Evolutionary conservation across 1,140 invertebrate genomes (phyloP).

Genomic region (Orussus abietinus): DNA sequence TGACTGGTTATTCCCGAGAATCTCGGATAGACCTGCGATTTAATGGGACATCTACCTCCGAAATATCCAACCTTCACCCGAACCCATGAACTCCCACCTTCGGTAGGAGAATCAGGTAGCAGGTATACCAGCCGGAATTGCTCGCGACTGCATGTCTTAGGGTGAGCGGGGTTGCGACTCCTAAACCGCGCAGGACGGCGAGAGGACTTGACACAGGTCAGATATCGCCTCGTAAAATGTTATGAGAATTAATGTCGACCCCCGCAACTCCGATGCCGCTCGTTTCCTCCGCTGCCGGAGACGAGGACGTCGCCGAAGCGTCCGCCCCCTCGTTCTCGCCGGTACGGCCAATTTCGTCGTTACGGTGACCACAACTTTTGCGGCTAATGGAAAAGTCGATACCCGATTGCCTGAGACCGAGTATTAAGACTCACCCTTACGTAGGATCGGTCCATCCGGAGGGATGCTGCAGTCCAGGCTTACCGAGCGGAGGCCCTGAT

Average conservation of each 20-base stretch:
- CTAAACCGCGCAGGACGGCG: conserved; percentile 46
- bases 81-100: no score
- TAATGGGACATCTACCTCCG: no score
- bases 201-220: conserved; percentile 51
- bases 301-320: background rate
- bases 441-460: no score
- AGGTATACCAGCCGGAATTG: no score
- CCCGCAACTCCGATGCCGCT: conserved; percentile 13
- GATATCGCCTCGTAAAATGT: conserved; percentile 52
- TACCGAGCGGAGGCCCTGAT: no score
- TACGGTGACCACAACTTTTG: conserved; percentile 44
- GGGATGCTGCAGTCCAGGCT: no score
- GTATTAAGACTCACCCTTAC: conserved; percentile 22
- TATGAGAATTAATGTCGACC: conserved; percentile 52
- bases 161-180: conserved; percentile 53
- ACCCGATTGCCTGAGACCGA: conserved; percentile 38
- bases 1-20: no score
- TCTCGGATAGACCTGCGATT: no score
- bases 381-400: conserved; percentile 51
- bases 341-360: conserved; percentile 44
- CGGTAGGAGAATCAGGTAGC: no score
- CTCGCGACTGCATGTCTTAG: conserved; percentile 48
- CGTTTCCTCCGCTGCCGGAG: conserved; percentile 18
- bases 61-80: no score
- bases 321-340: conserved; percentile 8